Evolutionary conservation across 2,797 vertebrate genomes (phyloP).

Genomic region (Pagetopsis macropterus): DNA sequence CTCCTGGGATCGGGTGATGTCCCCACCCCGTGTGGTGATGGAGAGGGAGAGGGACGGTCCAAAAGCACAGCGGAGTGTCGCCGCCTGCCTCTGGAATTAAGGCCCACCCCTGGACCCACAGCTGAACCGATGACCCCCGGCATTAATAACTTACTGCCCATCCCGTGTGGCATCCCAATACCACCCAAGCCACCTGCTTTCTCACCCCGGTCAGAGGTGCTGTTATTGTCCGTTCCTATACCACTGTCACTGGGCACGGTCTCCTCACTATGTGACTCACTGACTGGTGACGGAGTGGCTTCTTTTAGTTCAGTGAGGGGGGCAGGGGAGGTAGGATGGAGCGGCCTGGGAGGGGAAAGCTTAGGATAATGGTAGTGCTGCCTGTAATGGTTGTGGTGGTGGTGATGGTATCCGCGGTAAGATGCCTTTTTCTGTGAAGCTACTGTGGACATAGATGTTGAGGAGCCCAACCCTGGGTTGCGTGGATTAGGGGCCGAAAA

Average conservation of each 20-base stretch:
- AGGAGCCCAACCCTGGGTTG: constrained; percentile 62
- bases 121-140: constrained; percentile 82
- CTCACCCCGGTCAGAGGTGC: constrained; percentile 96
- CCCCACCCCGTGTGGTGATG: constrained; percentile 82
- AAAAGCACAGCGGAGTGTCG: constrained; percentile 88
- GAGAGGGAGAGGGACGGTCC: constrained; percentile 89
- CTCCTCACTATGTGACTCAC: constrained; percentile 97
- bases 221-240: constrained; percentile 98
- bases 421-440: constrained; percentile 93
- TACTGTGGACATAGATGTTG: constrained; percentile 65
- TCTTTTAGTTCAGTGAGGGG: constrained; percentile 96
- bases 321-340: constrained; percentile 94
- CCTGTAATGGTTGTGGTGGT: constrained; percentile 82
- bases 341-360: constrained; percentile 87
- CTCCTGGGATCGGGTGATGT: constrained; percentile 82
- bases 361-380: constrained; percentile 85
- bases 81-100: constrained; percentile 87
- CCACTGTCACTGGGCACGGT: constrained; percentile 97
- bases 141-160: constrained; percentile 83
- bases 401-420: constrained; percentile 88
- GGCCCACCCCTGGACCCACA: constrained; percentile 82
- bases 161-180: constrained; percentile 74
- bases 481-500: constrained; percentile 84
- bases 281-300: constrained; percentile 96
- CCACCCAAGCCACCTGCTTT: constrained; percentile 84